phyloP scores from a whole-genome alignment of 2,113 vertebrate genomes.

The Vulpes ferrilata region DNA sequence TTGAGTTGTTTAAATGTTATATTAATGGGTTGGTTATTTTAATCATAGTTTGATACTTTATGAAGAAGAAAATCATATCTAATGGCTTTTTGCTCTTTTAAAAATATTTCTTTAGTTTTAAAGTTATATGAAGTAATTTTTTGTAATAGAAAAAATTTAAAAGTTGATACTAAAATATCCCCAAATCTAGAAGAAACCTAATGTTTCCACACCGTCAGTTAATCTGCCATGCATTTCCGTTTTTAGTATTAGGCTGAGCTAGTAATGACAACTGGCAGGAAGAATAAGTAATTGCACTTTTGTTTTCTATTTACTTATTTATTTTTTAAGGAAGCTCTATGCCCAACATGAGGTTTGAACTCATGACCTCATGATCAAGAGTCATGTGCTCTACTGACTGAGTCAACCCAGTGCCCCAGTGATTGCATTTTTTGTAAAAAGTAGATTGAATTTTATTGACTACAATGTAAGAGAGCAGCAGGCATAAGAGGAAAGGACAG shows the following conservation, averaged over 20 bases:
- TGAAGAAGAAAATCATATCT: slow-evolving; percentile 40
- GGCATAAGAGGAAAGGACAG: neutral
- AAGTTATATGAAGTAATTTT: slow-evolving; percentile 26
- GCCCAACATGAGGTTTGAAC: neutral
- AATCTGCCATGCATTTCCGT: neutral
- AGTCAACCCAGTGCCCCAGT: neutral
- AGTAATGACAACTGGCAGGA: neutral
- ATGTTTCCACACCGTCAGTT: neutral
- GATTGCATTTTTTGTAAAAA: neutral
- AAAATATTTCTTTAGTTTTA: slow-evolving; percentile 21
- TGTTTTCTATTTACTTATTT: neutral
- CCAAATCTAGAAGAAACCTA: neutral
- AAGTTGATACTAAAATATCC: slow-evolving; percentile 21
- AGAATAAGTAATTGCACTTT: neutral
- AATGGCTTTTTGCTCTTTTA: neutral
- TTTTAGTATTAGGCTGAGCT: neutral
- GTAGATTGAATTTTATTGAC: neutral
- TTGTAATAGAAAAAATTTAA: slow-evolving; percentile 27
- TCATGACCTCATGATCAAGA: neutral
- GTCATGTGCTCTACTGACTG: neutral
- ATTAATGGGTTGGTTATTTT: neutral
- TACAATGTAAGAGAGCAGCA: neutral
- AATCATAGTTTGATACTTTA: neutral
- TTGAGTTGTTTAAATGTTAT: slow-evolving; percentile 24
- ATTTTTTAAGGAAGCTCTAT: neutral